phyloP scores from a whole-genome alignment of 2,888 invertebrate genomes.

The Hirtodrosophila alboralis region DNA sequence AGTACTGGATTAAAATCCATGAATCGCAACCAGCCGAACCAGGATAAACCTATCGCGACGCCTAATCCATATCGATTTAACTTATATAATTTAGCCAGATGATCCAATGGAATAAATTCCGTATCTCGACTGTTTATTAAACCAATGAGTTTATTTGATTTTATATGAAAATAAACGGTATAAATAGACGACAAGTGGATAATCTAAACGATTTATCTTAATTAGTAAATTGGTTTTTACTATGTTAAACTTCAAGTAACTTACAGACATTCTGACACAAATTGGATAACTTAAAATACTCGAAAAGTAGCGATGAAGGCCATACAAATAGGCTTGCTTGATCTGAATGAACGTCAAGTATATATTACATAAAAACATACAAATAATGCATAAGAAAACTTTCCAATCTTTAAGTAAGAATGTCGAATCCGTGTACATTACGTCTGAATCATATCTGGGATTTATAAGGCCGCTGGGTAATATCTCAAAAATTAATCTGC shows the following conservation, averaged over 20 bases:
- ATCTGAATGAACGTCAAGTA: conserved; percentile 86
- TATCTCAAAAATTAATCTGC: conserved; percentile 87
- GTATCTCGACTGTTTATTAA: neutral
- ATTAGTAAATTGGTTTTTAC: too few relatives aligned
- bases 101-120: conserved; percentile 84
- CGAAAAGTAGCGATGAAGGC: conserved; percentile 85
- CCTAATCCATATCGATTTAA: too few relatives aligned
- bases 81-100: conserved; percentile 85
- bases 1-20: conserved; percentile 89
- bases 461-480: conserved; percentile 88
- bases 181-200: conserved; percentile 55
- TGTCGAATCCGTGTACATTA: conserved; percentile 85
- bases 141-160: neutral
- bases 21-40: conserved; percentile 90
- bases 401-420: conserved; percentile 84
- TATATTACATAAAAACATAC: conserved; percentile 85
- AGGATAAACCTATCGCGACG: conserved; percentile 88
- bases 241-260: neutral
- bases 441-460: conserved; percentile 85
- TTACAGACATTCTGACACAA: conserved; percentile 20
- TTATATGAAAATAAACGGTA: neutral
- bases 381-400: conserved; percentile 83
- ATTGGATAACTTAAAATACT: too few relatives aligned
- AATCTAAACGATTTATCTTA: too few relatives aligned
- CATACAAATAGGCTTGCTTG: conserved; percentile 85